Percentiles rank a stretch among this genome's conserved stretches.
Conservation (phyloP, 2,888 invertebrate species). For the Sthenelais limicola region DNA sequence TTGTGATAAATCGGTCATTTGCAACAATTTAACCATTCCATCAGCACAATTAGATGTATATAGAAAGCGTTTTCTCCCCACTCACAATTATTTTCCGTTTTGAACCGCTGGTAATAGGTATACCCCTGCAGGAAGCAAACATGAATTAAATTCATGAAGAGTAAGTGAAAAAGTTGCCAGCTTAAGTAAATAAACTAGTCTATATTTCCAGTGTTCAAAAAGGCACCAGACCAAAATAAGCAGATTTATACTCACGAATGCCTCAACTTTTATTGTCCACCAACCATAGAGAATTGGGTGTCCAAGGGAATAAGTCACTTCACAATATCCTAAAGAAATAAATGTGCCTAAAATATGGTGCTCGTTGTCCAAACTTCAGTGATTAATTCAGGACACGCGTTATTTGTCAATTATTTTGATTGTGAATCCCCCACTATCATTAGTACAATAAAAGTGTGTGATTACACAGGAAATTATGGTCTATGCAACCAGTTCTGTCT, state of each 20-base stretch:
- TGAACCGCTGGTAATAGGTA: neutral
- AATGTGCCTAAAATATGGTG: too few relatives aligned
- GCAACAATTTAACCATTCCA: neutral
- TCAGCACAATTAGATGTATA: neutral
- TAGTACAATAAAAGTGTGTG: too few relatives aligned
- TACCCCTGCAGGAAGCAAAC: conserved; percentile 21
- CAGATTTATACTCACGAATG: conserved; percentile 15
- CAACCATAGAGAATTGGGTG: conserved; percentile 27
- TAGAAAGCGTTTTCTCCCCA: neutral
- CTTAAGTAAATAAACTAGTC: too few relatives aligned
- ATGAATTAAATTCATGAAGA: neutral
- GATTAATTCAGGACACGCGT: too few relatives aligned
- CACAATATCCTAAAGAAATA: conserved; percentile 36
- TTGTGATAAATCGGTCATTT: too few relatives aligned
- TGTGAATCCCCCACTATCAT: too few relatives aligned
- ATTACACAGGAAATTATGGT: too few relatives aligned
- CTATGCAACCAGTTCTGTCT: too few relatives aligned
- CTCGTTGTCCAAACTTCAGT: too few relatives aligned
- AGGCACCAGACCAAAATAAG: too few relatives aligned
- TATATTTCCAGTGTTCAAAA: neutral
- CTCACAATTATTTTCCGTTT: conserved; percentile 17
- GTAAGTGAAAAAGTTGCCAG: too few relatives aligned
- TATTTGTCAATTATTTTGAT: too few relatives aligned
- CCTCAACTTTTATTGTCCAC: conserved; percentile 35
- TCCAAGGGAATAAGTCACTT: neutral